Base-by-base conservation (phyloP, 2,888 invertebrate genomes). In the Scaptomyza cyrtandrae region DNA sequence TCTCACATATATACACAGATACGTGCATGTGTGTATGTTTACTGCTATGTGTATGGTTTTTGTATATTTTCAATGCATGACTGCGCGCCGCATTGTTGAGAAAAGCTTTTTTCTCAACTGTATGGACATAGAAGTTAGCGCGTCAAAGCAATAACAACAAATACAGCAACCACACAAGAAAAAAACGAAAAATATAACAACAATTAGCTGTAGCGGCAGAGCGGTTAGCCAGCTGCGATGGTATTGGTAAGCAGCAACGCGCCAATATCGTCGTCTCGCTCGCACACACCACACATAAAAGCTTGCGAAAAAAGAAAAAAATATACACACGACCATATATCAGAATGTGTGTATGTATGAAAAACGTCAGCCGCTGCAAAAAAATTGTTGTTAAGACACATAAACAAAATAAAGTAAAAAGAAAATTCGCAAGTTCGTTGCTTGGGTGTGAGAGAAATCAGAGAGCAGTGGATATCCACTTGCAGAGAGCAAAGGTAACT, bases 11-110 rank as follows among this genome's bases (percentile, higher is more conserved):
- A 29, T 27, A 48, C 43, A 63, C 43, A 13, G 19, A 46, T 24
- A 33, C 39, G 48, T 35, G 35, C 56, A 19, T 37, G 35, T 35
- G 44, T 29, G 55, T 74, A 50, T 80, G 73, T 67, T 71, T 71
- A 71, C 71, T 71, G 71, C 71, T 70, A 50, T 55, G 39, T 71
- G 48, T 64, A 31, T 57, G 52, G 50, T 70, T 69, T 50, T 71
- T 73, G n/a, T 37, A 24, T 52, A 67, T 71, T 75, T 75, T 72
- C 58, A 80, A 80, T 78, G 81, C 86, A 71, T 88, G 83, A 83
- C 82, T 87, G 82, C 75, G 74, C 74, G 74, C 80, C 77, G 83
- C 67, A 77, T 69, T 76, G 79, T 69, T 61, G 78, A 65, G 78
- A 67, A 82, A 84, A 84, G 85, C 85, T 86, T 84, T 80, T 86